Base-by-base conservation (phyloP, 2,797 vertebrate species). In the Philypnodon macrostomus region DNA sequence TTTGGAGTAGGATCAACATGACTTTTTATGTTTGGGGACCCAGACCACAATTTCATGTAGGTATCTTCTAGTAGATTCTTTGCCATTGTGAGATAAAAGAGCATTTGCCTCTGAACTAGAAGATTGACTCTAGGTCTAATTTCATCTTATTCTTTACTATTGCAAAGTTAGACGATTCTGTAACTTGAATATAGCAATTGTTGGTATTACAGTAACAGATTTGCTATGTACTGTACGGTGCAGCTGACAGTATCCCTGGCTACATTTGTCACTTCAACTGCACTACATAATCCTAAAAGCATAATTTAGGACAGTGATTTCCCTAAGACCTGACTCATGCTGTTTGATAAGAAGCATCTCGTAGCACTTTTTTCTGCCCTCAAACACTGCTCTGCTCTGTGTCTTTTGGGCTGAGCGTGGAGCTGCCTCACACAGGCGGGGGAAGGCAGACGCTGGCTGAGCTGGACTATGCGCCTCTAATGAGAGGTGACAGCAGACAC, bases 381-480 rank as follows among this genome's bases (percentile, higher is more conserved):
- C 30, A 55, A 67, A 65, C 61, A 55, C 70, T 30, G 58, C 33
- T 61, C 40, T 29, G 48, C 52, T 69, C 64, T 62, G 67, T 59
- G 49, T 63, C 27, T 62, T 46, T 72, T 34, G 2, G 54, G 35
- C 41, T 29, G 57, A 47, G 65, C 66, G 70, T 44, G 40, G 60
- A 50, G 42, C 49, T 72, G 49, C 33, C 52, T 57, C 70, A 75
- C 58, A 70, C 59, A 74, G 69, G 73, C 50, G 17, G 36, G 50
- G 70, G 26, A 16, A 35, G 67, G 62, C 59, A 70, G 67, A 56
- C 64, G 56, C 64, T 34, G 39, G 62, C 49, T 15, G 50, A 72
- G 67, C 88, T 88, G 87, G 82, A 83, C 72, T 80, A 70, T 77
- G 81, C 48, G 70, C 75, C 73, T 51, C 77, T 89, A 87, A 89